A percentile compares a stretch with the other conserved stretches of the same genome.
phyloP scores from a whole-genome alignment of 2,113 vertebrate species.

The Thamnophis sirtalis region DNA sequence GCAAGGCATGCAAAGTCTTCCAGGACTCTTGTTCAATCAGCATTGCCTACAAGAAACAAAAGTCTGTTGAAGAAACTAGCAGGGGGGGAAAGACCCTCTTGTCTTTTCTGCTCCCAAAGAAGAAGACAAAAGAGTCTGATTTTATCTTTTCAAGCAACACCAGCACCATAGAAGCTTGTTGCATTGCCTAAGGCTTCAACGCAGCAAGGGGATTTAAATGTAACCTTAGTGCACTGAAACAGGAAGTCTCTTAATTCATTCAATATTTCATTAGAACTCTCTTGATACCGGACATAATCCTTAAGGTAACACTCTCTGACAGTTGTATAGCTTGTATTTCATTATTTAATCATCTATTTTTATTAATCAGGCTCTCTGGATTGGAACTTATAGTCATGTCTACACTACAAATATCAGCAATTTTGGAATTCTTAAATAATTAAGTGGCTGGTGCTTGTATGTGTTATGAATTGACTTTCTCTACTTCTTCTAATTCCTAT shows the following conservation, averaged over 20 bases:
- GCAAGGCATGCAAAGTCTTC: slow-evolving; percentile 48
- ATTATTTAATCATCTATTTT: slow-evolving; percentile 71
- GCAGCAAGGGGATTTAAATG: slow-evolving; percentile 60
- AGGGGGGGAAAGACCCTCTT: slow-evolving; percentile 50
- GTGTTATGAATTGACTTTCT: slow-evolving; percentile 54
- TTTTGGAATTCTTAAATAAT: slow-evolving; percentile 64
- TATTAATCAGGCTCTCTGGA: slow-evolving; percentile 54
- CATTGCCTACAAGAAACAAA: slow-evolving; percentile 38
- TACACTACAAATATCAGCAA: slow-evolving; percentile 57
- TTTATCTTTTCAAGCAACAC: slow-evolving; percentile 59
- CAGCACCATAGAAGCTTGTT: slow-evolving; percentile 60
- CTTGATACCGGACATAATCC: slow-evolving; percentile 61
- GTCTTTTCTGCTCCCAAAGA: slow-evolving; percentile 53
- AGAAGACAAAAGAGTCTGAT: slow-evolving; percentile 33
- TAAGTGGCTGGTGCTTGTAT: slow-evolving; percentile 50
- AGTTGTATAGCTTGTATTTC: slow-evolving; percentile 61
- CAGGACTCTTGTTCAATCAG: slow-evolving; percentile 49
- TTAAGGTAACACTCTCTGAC: slow-evolving; percentile 64
- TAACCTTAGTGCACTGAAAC: slow-evolving; percentile 58
- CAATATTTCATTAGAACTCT: slow-evolving; percentile 70
- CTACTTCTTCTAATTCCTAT: slow-evolving; percentile 51
- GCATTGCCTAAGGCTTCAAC: slow-evolving; percentile 65
- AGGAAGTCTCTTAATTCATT: slow-evolving; percentile 67
- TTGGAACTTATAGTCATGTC: slow-evolving; percentile 57
- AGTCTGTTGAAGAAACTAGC: slow-evolving; percentile 46